phyloP scores from a whole-genome alignment of 2,113 vertebrate genomes.

The Regulus satrapa region DNA sequence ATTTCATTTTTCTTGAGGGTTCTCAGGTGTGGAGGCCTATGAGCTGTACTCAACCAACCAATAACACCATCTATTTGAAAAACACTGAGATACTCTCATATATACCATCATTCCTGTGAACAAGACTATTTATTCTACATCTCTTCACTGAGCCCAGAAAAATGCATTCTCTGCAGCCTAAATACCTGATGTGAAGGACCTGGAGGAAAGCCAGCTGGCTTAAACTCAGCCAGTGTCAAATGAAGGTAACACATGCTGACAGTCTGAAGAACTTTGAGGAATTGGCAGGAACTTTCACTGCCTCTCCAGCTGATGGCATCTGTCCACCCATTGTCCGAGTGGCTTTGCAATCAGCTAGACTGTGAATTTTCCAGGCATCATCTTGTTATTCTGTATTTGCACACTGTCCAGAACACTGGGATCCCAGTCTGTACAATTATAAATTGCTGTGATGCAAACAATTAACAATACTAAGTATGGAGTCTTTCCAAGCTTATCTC shows the following conservation, averaged over 20 bases:
- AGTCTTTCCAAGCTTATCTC: neutral
- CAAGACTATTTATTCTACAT: neutral
- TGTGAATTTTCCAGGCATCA: neutral
- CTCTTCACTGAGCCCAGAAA: neutral
- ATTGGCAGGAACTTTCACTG: neutral
- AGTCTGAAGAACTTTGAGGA: conserved; percentile 24
- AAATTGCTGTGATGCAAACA: neutral
- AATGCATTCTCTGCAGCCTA: neutral
- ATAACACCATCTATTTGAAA: neutral
- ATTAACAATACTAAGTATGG: neutral
- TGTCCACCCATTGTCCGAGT: neutral
- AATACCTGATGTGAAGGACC: neutral
- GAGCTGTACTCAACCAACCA: neutral
- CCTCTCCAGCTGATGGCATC: neutral
- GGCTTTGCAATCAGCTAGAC: neutral
- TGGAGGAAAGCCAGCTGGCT: conserved; percentile 35
- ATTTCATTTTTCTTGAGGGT: neutral
- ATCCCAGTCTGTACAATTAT: neutral
- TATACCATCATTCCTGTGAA: neutral
- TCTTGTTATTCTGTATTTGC: neutral
- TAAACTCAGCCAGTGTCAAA: neutral
- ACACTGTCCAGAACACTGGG: neutral
- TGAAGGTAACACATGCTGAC: neutral
- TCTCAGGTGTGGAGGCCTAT: neutral
- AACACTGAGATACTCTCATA: neutral